phyloP scores from a whole-genome alignment of 2,888 invertebrate genomes.

The Bellardia bayeri region DNA sequence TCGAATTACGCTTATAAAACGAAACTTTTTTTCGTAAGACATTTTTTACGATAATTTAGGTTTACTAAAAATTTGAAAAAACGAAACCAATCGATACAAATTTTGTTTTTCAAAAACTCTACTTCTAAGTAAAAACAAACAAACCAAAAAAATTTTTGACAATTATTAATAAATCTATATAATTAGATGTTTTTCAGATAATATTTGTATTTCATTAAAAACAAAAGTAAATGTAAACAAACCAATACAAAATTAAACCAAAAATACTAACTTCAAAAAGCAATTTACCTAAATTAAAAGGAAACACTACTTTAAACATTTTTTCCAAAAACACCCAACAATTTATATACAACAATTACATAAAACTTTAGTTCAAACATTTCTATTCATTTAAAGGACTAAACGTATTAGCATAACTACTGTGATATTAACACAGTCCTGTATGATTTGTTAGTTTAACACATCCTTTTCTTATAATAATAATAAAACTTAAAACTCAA shows the following conservation, averaged over 20 bases:
- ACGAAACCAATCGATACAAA: neutral
- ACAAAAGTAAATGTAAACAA: slow-evolving; percentile 28
- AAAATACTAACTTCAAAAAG: slow-evolving; percentile 25
- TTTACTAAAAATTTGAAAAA: slow-evolving; percentile 21
- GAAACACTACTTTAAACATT: slow-evolving; percentile 29
- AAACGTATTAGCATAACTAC: slow-evolving; percentile 64
- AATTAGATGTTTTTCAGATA: slow-evolving; percentile 66
- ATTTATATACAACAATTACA: slow-evolving; percentile 12
- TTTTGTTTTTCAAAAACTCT: slow-evolving; percentile 34
- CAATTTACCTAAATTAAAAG: slow-evolving; percentile 43
- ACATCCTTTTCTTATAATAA: neutral
- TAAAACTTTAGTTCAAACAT: slow-evolving; percentile 1
- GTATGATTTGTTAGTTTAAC: neutral
- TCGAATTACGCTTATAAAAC: slow-evolving; percentile 72
- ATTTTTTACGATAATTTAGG: slow-evolving; percentile 57
- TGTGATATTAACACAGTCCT: slow-evolving; percentile 72
- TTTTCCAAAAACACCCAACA: neutral
- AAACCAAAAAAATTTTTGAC: neutral
- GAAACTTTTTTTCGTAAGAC: slow-evolving; percentile 71
- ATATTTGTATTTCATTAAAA: slow-evolving; percentile 64
- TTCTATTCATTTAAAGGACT: slow-evolving; percentile 48
- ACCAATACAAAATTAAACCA: neutral
- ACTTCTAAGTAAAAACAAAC: slow-evolving; percentile 14
- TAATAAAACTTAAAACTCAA: neutral
- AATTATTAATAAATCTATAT: slow-evolving; percentile 50